Base-by-base conservation (phyloP, 2,113 vertebrate genomes). In the Thryonomys swinderianus region DNA sequence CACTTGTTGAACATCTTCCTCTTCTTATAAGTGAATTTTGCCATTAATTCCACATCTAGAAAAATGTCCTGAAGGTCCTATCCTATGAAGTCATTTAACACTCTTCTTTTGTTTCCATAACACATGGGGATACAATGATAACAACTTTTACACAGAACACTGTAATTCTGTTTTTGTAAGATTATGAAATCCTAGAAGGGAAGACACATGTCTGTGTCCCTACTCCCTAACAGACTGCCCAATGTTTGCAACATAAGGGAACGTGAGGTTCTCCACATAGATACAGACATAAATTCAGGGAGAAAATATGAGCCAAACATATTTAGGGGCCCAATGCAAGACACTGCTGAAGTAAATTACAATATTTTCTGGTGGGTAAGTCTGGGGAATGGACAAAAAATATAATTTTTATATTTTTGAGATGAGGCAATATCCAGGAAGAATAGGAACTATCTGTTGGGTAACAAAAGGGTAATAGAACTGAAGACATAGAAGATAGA, bases 401-500 rank as follows among this genome's bases (percentile, higher is more conserved):
- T 14, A 93, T 0, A 86, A 30, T 89, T 16, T 55, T 59, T 62
- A 64, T 66, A 84, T 90, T 93, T 27, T 91, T 71, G 51, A 23
- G 27, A 16, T 95, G 27, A 90, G 59, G 85, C 11, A 87, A 34
- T 73, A 81, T 64, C 40, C 18, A 94, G 61, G 85, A 89, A 93
- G 40, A 34, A 85, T 76, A 53, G 30, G 34, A 96, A 84, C 45
- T 53, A 57, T 61, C n/a, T 81, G 30, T 85, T 45, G 93, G 48
- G 59, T n/a, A 96, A 88, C 37, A 92, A 91, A 79, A 87, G 9
- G 40, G 6, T 5, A 83, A 88, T 42, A 8, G 48, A 96, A 96
- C 0, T 23, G 27, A 92, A 91, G 66, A 86, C 73, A 90, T 1
- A 79, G n/a, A 86, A 95, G 64, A 66, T 4, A 3, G 71, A 71